Base-by-base conservation (phyloP, 2,113 vertebrate genomes). In the Hyperoodon ampullatus region DNA sequence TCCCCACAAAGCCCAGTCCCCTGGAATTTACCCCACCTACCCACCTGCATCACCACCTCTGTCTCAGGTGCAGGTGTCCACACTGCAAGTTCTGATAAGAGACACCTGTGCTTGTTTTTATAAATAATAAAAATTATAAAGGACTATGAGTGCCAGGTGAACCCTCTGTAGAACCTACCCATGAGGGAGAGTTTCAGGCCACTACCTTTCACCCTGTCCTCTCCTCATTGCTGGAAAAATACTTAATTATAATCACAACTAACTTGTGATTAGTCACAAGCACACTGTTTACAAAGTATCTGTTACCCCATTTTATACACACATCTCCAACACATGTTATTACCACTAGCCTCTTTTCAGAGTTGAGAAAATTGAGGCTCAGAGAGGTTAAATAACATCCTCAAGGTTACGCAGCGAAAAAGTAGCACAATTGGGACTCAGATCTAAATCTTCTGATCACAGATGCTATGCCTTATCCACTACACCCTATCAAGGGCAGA, bases 321-420 rank as follows among this genome's bases (percentile, higher is more conserved):
- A 53, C 2, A 53, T 70, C 35, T 77, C 35, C 39, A 87, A 75
- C 15, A 81, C 44, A 47, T 33, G 5, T 65, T 80, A 24, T 74
- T 30, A 77, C 66, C 23, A 35, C 19, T 75, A 6, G 33, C 39
- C 33, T 33, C 21, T 88, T 89, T 63, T 44, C 53, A 92, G 28
- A 87, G 61, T 39, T 68, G 55, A 95, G 30, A 93, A 86, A 50
- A 89, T 12, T 23, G 55, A 97, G 71, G 65, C 33, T 93, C 39
- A 63, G 85, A 63, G 71, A 82, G 55, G 33, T 63, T 88, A 83
- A 96, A 60, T 47, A 84, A 60, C 50, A 66, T 94, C 84, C 28
- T 13, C 23, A 74, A 95, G 83, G 50, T 91, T 18, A 92, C 71
- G 95, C 53, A 96, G 81, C 75, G 80, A 81, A 93, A n/a, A 71